Evolutionary conservation across 2,888 invertebrate genomes (phyloP), one percentile per base, ranked within the genome.

Genomic region (Drosophila fulvimacula): DNA sequence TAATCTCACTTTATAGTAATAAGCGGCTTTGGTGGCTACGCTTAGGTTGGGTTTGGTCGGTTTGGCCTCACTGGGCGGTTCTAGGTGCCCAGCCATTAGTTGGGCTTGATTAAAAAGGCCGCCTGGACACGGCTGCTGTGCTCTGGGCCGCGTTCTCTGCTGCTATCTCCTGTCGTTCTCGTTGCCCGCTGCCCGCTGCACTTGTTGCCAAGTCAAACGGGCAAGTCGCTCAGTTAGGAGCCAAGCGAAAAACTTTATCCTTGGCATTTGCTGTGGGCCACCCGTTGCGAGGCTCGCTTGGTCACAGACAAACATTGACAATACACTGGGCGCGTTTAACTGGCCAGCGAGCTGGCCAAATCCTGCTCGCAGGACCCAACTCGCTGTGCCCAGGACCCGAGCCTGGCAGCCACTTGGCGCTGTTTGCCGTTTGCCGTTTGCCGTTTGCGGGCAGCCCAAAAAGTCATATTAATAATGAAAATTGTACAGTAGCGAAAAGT

Each of bases 1-100:
- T 90, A 85, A 90, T 88, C 88, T 89, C 86, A 90, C 87, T 88
- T 88, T 90, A 90, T 89, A 85, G 88, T 89, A 88, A 87, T 89
- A 89, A 89, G 86, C 90, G 90, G 90, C 83, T 80, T 82, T 90
- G 73, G 71, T 67, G 86, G 87, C 81, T 77, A 66, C 73, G 69
- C 69, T 75, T 88, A 63, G 84, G 71, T 69, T 64, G 53, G 48
- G 30, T 5, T 17, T 9, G 30, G 17, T 6, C 0, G 39, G 39
- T 41, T 19, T 5, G 41, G 19, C 15, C 9, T 44, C 46, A 5
- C 2, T 32, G 39, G 55, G 30, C 36, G 42, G 27, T 19, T 13
- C 17, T 65, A 71, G 58, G 68, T 15, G 46, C 56, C 51, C 70
- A 55, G 72, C 82, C 88, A 88, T 83, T 88, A 82, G 81, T 81